Evolutionary conservation across 2,113 vertebrate species (phyloP).

Genomic region (Melanocharis versteri): DNA sequence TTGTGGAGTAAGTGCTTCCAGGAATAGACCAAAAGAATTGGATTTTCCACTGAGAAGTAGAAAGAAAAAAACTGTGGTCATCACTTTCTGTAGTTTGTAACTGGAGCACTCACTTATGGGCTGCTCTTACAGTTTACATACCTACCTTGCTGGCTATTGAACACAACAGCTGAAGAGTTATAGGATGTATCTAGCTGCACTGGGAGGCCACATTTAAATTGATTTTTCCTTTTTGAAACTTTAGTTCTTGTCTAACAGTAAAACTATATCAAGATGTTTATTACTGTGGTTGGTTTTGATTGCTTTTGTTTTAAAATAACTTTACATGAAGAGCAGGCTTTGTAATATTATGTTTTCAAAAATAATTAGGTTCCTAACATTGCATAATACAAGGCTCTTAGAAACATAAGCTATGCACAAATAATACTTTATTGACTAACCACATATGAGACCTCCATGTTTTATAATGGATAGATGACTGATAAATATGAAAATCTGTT

Average conservation of each 20-base stretch:
- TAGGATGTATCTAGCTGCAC: background rate
- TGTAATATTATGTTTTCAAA: background rate
- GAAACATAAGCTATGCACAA: background rate
- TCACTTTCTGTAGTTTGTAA: background rate
- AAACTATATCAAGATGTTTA: background rate
- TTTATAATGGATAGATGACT: background rate
- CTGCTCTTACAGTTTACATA: background rate
- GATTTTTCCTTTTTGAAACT: background rate
- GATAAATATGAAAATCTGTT: background rate
- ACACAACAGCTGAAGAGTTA: background rate
- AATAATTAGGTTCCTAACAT: background rate
- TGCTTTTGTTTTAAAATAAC: background rate
- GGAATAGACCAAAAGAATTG: background rate
- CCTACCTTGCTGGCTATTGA: background rate
- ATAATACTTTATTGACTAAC: background rate
- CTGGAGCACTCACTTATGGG: background rate
- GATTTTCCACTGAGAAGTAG: background rate
- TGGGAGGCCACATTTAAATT: background rate
- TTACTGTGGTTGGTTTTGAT: background rate
- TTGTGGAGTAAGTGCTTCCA: background rate
- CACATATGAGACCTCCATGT: background rate
- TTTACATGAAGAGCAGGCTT: background rate
- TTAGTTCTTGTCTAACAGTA: background rate
- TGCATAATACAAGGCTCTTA: background rate
- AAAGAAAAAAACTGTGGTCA: background rate